These are phyloP conservation scores for Alethe diademata DNA, from an alignment of 2,113 vertebrate species.

Conservation along the genomic window DNA sequence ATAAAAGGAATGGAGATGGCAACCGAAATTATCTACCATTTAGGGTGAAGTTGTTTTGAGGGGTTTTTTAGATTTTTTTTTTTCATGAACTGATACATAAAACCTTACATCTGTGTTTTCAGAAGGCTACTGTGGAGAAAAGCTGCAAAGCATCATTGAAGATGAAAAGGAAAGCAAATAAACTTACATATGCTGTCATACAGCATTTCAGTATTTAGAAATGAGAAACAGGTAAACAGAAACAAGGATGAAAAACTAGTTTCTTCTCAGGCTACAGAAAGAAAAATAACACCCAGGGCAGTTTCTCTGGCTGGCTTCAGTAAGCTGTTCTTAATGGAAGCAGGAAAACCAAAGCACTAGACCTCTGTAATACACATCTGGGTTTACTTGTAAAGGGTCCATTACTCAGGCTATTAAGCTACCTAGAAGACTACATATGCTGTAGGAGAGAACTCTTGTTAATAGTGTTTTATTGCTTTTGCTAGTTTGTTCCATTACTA, in stretches of 20 bases:
- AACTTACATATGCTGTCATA: background rate
- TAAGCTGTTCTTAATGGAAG: background rate
- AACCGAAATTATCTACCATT: background rate
- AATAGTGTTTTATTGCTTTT: background rate
- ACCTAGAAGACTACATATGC: background rate
- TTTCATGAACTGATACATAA: background rate
- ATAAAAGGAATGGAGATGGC: background rate
- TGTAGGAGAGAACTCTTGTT: background rate
- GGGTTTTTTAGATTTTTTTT: background rate
- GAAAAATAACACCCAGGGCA: background rate
- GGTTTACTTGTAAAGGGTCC: background rate
- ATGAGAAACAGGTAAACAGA: background rate
- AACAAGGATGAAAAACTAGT: background rate
- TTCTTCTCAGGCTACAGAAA: background rate
- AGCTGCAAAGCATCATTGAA: background rate
- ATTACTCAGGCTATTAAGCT: background rate
- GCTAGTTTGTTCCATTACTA: background rate
- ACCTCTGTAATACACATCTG: background rate
- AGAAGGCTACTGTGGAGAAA: background rate
- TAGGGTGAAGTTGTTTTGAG: background rate
- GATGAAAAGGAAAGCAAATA: background rate
- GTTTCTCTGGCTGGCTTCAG: background rate
- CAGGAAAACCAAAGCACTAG: background rate
- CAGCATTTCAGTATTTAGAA: background rate
- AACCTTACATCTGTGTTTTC: background rate